Evolutionary conservation across 2,113 vertebrate species (phyloP).

Genomic region (Abramis brama): DNA sequence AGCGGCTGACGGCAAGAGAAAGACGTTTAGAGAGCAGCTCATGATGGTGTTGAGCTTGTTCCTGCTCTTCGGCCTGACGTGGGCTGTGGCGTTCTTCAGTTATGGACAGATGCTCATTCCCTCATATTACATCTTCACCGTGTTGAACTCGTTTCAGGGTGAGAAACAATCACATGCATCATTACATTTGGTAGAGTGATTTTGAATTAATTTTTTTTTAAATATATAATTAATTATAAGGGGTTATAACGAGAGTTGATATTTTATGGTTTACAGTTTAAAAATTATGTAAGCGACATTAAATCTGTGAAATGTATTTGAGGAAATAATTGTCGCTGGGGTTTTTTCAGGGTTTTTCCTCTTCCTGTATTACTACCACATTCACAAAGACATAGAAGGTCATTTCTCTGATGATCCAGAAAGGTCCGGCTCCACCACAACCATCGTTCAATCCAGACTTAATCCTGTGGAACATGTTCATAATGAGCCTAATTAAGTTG

Average conservation of each 20-base stretch:
- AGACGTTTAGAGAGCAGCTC: conserved; percentile 10
- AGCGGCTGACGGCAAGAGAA: rapidly evolving
- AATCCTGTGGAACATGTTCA: too few species aligned
- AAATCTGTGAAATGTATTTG: too few species aligned
- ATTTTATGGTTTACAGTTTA: too few species aligned
- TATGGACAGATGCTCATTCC: conserved; percentile 43
- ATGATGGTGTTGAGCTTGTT: conserved; percentile 57
- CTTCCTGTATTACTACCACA: conserved; percentile 66
- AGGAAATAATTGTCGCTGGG: not conserved
- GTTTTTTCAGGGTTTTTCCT: conserved; percentile 64
- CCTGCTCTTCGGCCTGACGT: conserved; percentile 63
- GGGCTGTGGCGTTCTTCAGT: conserved; percentile 68
- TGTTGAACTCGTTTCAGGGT: conserved; percentile 71
- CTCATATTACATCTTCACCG: conserved; percentile 66
- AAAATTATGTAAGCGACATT: too few species aligned
- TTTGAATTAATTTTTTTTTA: too few species aligned
- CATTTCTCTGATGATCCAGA: conserved; percentile 4
- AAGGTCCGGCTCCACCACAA: not conserved
- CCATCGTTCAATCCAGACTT: not conserved
- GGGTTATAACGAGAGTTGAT: not conserved
- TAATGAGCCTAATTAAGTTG: not conserved
- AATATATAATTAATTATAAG: not conserved
- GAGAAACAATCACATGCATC: not conserved
- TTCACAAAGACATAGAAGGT: not conserved
- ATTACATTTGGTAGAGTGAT: not conserved